Conservation (phyloP, 1,140 invertebrate genomes). For the Diploscapter pachys region DNA sequence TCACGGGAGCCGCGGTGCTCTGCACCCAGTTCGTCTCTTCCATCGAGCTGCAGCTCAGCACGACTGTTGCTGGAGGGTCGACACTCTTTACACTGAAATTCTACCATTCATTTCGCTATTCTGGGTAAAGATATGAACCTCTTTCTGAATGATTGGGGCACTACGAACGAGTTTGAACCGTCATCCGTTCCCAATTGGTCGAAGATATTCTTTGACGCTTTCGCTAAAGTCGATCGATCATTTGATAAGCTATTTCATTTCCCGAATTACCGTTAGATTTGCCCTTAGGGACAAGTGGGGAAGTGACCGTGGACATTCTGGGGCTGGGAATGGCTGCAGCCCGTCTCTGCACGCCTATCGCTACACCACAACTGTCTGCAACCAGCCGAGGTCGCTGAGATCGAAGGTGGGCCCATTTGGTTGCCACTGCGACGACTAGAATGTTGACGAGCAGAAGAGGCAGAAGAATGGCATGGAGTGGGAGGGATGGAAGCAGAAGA, state of each 20-base stretch:
- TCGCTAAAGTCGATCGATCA: no score
- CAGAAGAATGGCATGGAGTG: conserved; percentile 29
- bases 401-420: conserved; percentile 12
- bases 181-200: conserved; percentile 20
- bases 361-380: conserved; percentile 18
- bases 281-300: conserved; percentile 8
- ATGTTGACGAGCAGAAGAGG: conserved; percentile 35
- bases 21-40: conserved; percentile 23
- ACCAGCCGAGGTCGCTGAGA: conserved; percentile 13
- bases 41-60: conserved; percentile 10
- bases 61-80: not conserved
- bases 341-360: not conserved
- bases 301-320: conserved; percentile 13
- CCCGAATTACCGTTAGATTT: no score
- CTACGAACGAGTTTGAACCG: conserved; percentile 17
- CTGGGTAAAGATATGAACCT: not conserved
- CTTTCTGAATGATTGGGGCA: conserved; percentile 17
- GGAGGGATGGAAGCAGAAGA: conserved; percentile 24
- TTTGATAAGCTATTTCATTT: no score
- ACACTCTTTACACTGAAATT: no score
- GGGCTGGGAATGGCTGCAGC: conserved; percentile 26
- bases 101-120: no score
- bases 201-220: conserved; percentile 13
- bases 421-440: conserved; percentile 20
- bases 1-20: conserved; percentile 7